Evolutionary conservation across 2,113 vertebrate genomes (phyloP).

Genomic region (Dicaeum eximium): DNA sequence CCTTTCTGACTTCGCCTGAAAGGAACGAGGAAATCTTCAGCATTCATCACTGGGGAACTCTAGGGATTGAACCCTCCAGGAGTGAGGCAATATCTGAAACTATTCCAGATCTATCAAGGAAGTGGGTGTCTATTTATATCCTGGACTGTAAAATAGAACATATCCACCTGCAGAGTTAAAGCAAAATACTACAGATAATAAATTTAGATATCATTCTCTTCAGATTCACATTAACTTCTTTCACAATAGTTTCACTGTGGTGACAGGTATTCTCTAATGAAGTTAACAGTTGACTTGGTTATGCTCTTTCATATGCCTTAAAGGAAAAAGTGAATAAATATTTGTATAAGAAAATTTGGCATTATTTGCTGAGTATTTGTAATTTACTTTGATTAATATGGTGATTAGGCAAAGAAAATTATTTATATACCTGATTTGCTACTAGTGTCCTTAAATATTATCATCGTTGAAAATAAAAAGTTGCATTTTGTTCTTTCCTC

Average conservation of each 20-base stretch:
- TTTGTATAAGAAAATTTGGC: not conserved
- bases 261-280: constrained; percentile 22
- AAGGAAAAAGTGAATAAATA: not conserved
- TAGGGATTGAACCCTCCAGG: not conserved
- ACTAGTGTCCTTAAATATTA: not conserved
- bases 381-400: not conserved
- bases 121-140: constrained; percentile 41
- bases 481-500: not conserved
- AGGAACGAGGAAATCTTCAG: not conserved
- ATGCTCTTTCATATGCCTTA: not conserved
- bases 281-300: not conserved
- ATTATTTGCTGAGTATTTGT: not conserved
- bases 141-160: not conserved
- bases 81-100: not conserved
- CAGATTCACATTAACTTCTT: constrained; percentile 6
- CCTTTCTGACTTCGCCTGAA: not conserved
- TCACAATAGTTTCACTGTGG: not conserved
- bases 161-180: constrained; percentile 40
- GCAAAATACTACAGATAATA: constrained; percentile 27
- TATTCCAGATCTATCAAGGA: constrained; percentile 1
- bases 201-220: not conserved
- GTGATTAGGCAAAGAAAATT: not conserved
- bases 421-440: not conserved
- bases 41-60: not conserved
- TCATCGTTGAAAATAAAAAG: not conserved